A percentile compares a stretch with the other conserved stretches of the same genome.
Conservation (phyloP, 1,140 invertebrate species). For the Chironomus tepperi region DNA sequence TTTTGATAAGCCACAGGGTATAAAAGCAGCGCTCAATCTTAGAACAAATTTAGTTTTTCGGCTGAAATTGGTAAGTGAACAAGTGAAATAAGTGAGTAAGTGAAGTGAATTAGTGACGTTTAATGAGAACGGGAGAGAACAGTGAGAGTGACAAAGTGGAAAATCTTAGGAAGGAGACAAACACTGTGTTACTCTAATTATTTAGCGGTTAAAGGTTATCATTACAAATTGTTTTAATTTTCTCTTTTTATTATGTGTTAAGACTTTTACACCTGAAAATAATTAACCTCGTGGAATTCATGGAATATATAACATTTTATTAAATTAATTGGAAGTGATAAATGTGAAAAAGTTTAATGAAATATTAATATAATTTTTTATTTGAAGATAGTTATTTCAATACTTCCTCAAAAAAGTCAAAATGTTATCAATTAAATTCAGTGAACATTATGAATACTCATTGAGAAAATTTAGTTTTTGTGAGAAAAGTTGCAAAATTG, state of each 20-base stretch:
- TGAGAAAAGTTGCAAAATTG: too few relatives aligned
- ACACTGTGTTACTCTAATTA: background rate
- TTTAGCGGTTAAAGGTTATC: slow-evolving; percentile 6
- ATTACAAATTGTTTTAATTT: background rate
- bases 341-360: background rate
- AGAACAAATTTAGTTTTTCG: slow-evolving; percentile 20
- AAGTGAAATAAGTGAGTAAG: slow-evolving; percentile 20
- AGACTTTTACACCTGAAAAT: background rate
- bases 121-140: background rate
- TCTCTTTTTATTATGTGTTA: background rate
- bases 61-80: slow-evolving; percentile 14
- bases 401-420: too few relatives aligned
- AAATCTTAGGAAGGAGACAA: background rate
- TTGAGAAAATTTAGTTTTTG: too few relatives aligned
- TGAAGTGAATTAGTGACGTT: slow-evolving; percentile 15
- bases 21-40: background rate
- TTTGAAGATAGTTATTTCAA: background rate
- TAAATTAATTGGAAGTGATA: background rate
- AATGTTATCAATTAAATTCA: too few relatives aligned
- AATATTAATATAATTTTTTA: background rate
- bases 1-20: background rate
- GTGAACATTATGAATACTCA: too few relatives aligned
- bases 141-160: background rate
- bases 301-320: background rate
- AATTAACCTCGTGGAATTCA: background rate